Conservation (phyloP, 1,140 invertebrate species). For the Cheumatopsyche charites region DNA sequence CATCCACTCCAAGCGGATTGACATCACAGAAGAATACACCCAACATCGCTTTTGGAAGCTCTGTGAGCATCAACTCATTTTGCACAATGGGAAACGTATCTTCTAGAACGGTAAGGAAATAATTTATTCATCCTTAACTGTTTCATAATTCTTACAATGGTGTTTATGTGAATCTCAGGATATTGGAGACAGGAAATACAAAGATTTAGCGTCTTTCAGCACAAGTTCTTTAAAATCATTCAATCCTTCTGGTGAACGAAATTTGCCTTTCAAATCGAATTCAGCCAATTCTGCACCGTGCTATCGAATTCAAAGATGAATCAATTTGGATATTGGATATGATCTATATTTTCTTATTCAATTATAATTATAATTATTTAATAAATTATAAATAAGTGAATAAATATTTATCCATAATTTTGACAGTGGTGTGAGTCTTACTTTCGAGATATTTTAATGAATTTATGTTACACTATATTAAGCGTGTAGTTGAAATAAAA, state of each 20-base stretch:
- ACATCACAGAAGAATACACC: conserved; percentile 31
- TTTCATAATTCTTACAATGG: neutral
- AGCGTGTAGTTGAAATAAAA: too few species aligned
- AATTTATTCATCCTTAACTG: neutral
- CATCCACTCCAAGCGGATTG: neutral
- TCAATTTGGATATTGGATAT: too few species aligned
- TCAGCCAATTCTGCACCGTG: neutral
- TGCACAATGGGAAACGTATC: conserved; percentile 21
- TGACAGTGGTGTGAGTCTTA: too few species aligned
- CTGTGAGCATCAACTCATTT: conserved; percentile 44
- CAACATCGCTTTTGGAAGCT: conserved; percentile 12
- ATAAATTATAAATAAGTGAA: too few species aligned
- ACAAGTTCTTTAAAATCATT: neutral
- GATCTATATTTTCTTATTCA: too few species aligned
- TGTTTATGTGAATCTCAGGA: conserved; percentile 34
- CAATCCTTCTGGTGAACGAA: conserved; percentile 21
- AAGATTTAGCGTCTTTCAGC: neutral
- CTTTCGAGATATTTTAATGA: too few species aligned
- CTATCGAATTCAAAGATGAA: too few species aligned
- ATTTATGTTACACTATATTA: too few species aligned
- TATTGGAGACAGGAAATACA: conserved; percentile 23
- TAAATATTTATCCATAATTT: too few species aligned
- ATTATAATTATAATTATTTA: too few species aligned
- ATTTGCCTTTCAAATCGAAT: conserved; percentile 20
- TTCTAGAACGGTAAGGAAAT: conserved; percentile 21